Evolutionary conservation across 2,888 invertebrate species (phyloP), one percentile per base, ranked within the genome.

Genomic region (Campoplex nolae): DNA sequence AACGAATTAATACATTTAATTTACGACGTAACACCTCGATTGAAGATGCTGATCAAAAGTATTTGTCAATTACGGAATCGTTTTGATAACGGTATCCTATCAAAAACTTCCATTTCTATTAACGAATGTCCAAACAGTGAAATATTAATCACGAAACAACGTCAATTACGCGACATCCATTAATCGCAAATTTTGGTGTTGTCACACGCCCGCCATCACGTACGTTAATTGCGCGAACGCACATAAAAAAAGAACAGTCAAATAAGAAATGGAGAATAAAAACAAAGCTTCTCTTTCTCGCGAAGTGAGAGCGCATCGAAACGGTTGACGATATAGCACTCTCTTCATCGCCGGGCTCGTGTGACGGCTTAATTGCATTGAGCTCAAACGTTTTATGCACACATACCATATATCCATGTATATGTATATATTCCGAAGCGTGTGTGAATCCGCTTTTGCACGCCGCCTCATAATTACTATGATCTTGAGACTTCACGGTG

Each of bases 401-500:
- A 77, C 51, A 38, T 11, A 74, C 23, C 23, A 23, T 23, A 23
- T 23, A 23, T 23, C 23, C 35, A 35, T 32, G 32, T 28, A 48
- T 32, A 35, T 7, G 32, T 73, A 51, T 73, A 35, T 32, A 73
- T 38, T 13, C n/a, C 62, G 77, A 74, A 23, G 58, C 89, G 85
- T 89, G 89, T 88, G 90, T 88, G 90, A 92, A 92, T 92, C 89
- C 88, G 91, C 89, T 92, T 83, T 91, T 90, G 90, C 90, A 89
- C 90, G 91, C 86, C 89, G 84, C 89, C 88, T 88, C 89, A 89
- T 92, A 92, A 92, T 92, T 92, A 92, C 92, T 92, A 91, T 92
- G 90, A 92, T 92, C 90, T 89, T 83, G 85, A 88, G 88, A 79
- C 89, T 90, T 91, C 90, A 90, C 89, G 90, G 90, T 92, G 92